These are phyloP conservation scores for Lophotis ruficrista DNA, from an alignment of 2,113 vertebrate genomes.

Conservation along the genomic window DNA sequence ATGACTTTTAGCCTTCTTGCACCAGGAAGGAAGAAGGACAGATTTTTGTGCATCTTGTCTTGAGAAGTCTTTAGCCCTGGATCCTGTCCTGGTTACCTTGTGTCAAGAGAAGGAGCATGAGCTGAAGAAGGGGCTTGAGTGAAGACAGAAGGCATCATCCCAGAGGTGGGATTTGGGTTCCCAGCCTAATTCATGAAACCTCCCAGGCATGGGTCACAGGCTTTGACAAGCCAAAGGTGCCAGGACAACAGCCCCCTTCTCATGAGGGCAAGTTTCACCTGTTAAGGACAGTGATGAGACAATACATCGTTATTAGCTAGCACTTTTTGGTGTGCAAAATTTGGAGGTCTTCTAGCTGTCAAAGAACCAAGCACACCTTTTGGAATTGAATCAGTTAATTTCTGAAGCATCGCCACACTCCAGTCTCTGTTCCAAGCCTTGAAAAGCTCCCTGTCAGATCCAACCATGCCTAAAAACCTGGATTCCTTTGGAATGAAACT, in stretches of 20 bases:
- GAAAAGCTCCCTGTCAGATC: neutral
- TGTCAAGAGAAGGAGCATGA: neutral
- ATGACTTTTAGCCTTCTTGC: neutral
- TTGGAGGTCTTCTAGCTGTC: neutral
- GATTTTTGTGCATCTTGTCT: accelerated
- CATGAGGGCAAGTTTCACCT: neutral
- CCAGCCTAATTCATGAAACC: neutral
- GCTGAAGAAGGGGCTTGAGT: neutral
- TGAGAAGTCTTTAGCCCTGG: neutral
- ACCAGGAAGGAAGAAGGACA: neutral
- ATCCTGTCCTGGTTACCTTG: accelerated
- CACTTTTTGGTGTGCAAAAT: neutral
- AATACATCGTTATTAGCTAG: neutral
- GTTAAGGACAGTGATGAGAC: neutral
- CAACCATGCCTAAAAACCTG: neutral
- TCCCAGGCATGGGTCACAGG: neutral
- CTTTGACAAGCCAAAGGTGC: neutral
- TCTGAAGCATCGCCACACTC: neutral
- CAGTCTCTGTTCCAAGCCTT: neutral
- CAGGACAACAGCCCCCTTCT: neutral
- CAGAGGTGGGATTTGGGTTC: neutral
- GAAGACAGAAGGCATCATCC: neutral
- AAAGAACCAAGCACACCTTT: neutral
- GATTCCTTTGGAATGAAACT: neutral
- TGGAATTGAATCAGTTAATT: neutral